Evolutionary conservation across 2,113 vertebrate genomes (phyloP), one percentile per base, ranked within the genome.

Genomic region (Castor canadensis): DNA sequence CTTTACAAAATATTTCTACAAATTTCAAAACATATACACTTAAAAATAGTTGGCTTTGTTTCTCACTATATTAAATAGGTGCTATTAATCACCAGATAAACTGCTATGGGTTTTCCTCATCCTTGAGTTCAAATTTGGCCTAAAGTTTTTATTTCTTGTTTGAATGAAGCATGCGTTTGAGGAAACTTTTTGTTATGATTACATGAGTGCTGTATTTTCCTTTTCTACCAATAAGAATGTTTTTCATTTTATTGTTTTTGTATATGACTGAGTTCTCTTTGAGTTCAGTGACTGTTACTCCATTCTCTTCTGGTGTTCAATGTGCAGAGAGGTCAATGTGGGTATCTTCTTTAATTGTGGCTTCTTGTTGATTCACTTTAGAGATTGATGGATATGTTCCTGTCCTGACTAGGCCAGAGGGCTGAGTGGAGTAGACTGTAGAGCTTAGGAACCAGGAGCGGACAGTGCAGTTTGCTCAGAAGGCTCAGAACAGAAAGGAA

Each of bases 401-500:
- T 24, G 90, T 56, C 75, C 94, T 89, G 96, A 91, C 87, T 88
- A 81, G 95, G 92, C 93, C 89, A 85, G 35, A 93, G 88, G 91
- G 88, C 89, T 85, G 91, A 92, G 67, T 92, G 96, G 88, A 88
- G 47, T 60, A 97, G 95, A 82, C 79, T 66, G 69, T 90, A 96
- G 94, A 93, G 60, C 30, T 76, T 95, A 95, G 95, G 80, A 64
- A n/a, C 80, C 17, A 95, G 92, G 76, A 76, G 77, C 45, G 47
- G 85, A 32, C 60, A 77, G 4, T 93, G 80, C 90, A 40, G 56
- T 85, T 83, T 85, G 43, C 93, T 93, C 90, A 77, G 80, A 93
- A 89, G 83, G 89, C 92, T 94, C 85, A 95, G 94, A 49, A 85
- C 94, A 96, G 96, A 97, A 79, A 95, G 94, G 69, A 97, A 28